Evolutionary conservation across 2,888 invertebrate genomes (phyloP), one percentile per base, ranked within the genome.

Genomic region (Glaucopsyche alexis): DNA sequence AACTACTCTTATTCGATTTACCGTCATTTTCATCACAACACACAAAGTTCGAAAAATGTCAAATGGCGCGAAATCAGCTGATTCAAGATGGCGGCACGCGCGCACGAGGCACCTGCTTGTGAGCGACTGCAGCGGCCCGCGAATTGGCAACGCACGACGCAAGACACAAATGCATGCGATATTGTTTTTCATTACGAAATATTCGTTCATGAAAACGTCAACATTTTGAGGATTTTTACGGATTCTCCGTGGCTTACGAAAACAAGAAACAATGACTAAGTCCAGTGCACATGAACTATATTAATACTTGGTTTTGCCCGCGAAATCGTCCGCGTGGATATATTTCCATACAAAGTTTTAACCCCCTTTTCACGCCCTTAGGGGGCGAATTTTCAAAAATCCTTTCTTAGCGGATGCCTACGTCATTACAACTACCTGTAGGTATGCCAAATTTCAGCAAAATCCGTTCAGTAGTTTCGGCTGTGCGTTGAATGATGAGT

Each of bases 1-100:
- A 88, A 96, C 96, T 82, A 96, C 95, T 91, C 95, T 94, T 91
- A 96, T 96, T 93, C 95, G 94, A 93, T 95, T 96, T 84, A 95
- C 95, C 90, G 96, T 96, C 92, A 96, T 96, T 95, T 96, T 96
- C 91, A 91, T 92, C 80, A 81, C 84, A 60, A 60, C 87, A 75
- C 79, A 72, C 71, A 73, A 75, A 74, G 67, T 71, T 75, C 74
- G 76, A 78, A 76, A 73, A 76, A 72, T 76, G 83, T 67, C 72
- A 50, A 72, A 86, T 86, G 84, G 83, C 86, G 87, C 84, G 82
- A 81, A 85, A 84, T 87, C 86, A 88, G 87, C 87, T 87, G 86
- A 83, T 83, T 77, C 83, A 87, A 84, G 79, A 88, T 89, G 83
- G 84, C 83, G 82, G 80, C 87, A 89, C 91, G 91, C 85, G 90